Evolutionary conservation across 2,113 vertebrate species (phyloP), one percentile per base, ranked within the genome.

Genomic region (Cavia aperea): DNA sequence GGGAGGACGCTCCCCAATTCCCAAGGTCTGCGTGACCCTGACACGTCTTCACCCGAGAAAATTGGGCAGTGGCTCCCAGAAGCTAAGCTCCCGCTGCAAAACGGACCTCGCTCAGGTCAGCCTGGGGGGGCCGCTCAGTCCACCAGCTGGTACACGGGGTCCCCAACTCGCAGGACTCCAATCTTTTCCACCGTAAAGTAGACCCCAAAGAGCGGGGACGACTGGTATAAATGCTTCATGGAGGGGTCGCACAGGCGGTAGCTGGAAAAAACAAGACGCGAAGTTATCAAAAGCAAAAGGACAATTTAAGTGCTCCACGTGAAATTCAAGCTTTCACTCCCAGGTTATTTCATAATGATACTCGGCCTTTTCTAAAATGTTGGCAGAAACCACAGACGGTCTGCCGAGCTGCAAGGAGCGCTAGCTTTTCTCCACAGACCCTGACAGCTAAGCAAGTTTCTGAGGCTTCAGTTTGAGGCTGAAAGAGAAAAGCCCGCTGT

Each of bases 241-340:
- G 94, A 93, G 46, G 85, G 92, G 46, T 95, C 90, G 73, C 94
- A 95, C 58, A 96, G 89, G 13, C 96, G 96, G 75, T 97, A 96
- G 54, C 96, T 97, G 90, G 58, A 96, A 88, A n/a, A 86, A 87
- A 60, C 6, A 56, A 68, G 81, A 39, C 39, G 39, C 39, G 39
- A 78, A 83, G 15, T 31, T 24, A 85, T 58, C 29, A 36, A 21
- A 43, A 51, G 77, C 26, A 46, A 95, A 91, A 72, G 51, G 26
- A 79, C 7, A 81, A 21, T 62, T 49, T 1, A 18, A 39, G 24
- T 12, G 39, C 56, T 75, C 29, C 21, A 16, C 26, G 31, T 0
- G 60, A 39, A n/a, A 83, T 60, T n/a, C 29, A n/a, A 66, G 65
- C 26, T 29, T 29, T 26, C 33, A 23, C 3, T 7, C 39, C 26